Percentiles rank a stretch among this genome's conserved stretches.
Evolutionary conservation across 2,113 vertebrate genomes (phyloP).

Genomic region (cattle (Bos taurus)): ARS-UCD2.0 NC_037344.1:18120001-18120500

Average conservation of each 20-base stretch:
- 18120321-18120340: neutral
- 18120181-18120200: neutral
- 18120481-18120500: neutral
- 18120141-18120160: neutral
- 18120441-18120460: neutral
- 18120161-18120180: fast-evolving
- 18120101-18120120: neutral
- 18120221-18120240: neutral
- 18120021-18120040: neutral
- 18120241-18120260: neutral
- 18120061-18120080: neutral
- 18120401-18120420: neutral
- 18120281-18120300: neutral
- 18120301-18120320: neutral
- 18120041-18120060: neutral
- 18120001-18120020: neutral
- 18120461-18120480: neutral
- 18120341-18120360: neutral
- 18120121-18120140: neutral
- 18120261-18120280: neutral
- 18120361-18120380: neutral
- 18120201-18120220: neutral
- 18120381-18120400: neutral
- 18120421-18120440: neutral
- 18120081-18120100: neutral